phyloP scores from a whole-genome alignment of 2,113 vertebrate genomes.

The Phaetusa simplex region DNA sequence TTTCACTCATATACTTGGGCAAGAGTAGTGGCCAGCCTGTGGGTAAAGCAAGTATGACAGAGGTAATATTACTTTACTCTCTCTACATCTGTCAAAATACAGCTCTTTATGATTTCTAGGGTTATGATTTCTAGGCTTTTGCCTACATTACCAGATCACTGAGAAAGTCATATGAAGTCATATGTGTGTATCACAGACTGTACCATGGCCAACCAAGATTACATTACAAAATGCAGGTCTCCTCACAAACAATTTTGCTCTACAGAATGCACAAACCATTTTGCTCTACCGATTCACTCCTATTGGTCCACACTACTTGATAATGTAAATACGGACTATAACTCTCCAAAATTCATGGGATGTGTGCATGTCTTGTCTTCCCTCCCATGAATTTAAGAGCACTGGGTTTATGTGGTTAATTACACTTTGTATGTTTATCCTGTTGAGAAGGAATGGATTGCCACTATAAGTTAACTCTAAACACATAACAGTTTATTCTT shows the following conservation, averaged over 20 bases:
- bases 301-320: background rate
- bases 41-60: background rate
- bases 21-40: background rate
- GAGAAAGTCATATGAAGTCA: background rate
- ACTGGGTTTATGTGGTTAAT: background rate
- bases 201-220: background rate
- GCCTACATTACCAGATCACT: background rate
- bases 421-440: background rate
- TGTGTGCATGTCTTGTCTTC: background rate
- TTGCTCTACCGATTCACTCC: background rate
- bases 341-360: background rate
- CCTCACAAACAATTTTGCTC: background rate
- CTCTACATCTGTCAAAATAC: background rate
- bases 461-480: background rate
- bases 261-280: background rate
- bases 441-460: background rate
- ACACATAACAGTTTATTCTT: background rate
- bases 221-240: background rate
- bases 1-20: slow-evolving; percentile 43
- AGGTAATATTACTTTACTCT: background rate
- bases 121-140: background rate
- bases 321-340: background rate
- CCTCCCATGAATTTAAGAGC: background rate
- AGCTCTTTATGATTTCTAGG: background rate
- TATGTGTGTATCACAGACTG: background rate